phyloP scores from a whole-genome alignment of 2,888 invertebrate genomes.

The Holacanthella duospinosa region DNA sequence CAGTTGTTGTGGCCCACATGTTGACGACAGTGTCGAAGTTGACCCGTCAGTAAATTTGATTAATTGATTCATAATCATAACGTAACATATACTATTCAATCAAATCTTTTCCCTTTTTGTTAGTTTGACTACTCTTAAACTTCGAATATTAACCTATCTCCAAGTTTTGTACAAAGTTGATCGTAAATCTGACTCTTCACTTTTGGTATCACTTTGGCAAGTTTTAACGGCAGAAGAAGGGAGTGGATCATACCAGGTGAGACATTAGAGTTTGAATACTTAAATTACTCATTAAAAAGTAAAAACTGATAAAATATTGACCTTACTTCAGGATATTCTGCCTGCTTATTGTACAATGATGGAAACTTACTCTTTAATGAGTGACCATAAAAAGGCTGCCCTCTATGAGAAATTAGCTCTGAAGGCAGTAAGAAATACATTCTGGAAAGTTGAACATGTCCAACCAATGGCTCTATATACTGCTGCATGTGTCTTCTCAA shows the following conservation, averaged over 20 bases:
- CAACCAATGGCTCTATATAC: slow-evolving; percentile 26
- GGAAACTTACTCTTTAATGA: slow-evolving; percentile 23
- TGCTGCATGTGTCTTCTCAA: slow-evolving; percentile 26
- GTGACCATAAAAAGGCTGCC: slow-evolving; percentile 18
- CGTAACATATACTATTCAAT: too few relatives aligned
- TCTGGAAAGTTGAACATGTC: slow-evolving; percentile 20
- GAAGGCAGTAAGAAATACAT: slow-evolving; percentile 17
- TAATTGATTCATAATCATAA: too few relatives aligned
- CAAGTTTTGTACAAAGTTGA: slow-evolving; percentile 29
- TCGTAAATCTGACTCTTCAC: slow-evolving; percentile 23
- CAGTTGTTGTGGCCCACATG: background rate
- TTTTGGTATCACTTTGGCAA: slow-evolving; percentile 28
- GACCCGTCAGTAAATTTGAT: background rate
- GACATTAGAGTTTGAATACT: background rate
- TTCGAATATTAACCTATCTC: slow-evolving; percentile 28
- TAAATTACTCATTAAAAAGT: background rate
- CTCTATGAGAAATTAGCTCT: slow-evolving; percentile 25
- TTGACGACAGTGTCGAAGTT: background rate
- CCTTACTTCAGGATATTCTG: slow-evolving; percentile 27
- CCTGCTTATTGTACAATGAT: slow-evolving; percentile 33
- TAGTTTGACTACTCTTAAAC: too few relatives aligned
- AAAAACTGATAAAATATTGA: background rate
- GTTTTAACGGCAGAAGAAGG: slow-evolving; percentile 25
- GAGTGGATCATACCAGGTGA: slow-evolving; percentile 11
- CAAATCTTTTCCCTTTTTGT: too few relatives aligned